Evolutionary conservation across 2,113 vertebrate species (phyloP), one percentile per base, ranked within the genome.

Genomic region (Cricetomys ansorgei): DNA sequence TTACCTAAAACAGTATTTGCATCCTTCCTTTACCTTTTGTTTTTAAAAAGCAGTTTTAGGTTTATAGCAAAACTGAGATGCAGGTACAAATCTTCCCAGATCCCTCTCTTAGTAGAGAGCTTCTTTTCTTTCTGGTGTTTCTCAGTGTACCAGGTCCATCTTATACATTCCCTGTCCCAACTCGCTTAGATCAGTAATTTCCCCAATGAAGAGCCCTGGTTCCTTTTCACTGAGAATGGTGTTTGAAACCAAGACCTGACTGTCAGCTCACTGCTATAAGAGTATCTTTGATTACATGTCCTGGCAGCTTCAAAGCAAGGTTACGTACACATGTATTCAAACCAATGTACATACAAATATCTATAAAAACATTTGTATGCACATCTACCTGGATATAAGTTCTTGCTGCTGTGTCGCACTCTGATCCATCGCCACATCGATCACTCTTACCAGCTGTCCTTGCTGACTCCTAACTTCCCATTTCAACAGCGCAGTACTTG

Each of bases 31-130:
- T 86, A 50, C 25, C 23, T 25, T 48, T 15, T 31, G 43, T 40
- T 50, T 62, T 96, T 93, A 86, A 57, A 53, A n/a, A 90, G 80
- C 40, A 59, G 29, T 75, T 90, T 87, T 90, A 90, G 67, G 73
- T 87, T 87, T 48, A 62, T 3, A 53, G 67, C 27, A 90, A 87
- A 85, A 77, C 34, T 29, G 53, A 72, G 40, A 34, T 6, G 65
- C 48, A 77, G 53, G 53, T n/a, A 79, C 11, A 79, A 17, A 87
- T 50, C 72, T 75, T 75, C 37, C 34, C 37, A 57, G 53, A 34
- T n/a, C 37, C 17, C 64, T 59, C 64, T 91, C 48, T 77, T 64
- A 48, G 57, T 25, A 75, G n/a, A 83, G 83, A 17, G 27, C 17
- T 27, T 93, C 53, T 73, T 79, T 57, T n/a, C 72, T 65, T 87